Evolutionary conservation across 1,140 invertebrate genomes (phyloP).

Genomic region (Homarus americanus): DNA sequence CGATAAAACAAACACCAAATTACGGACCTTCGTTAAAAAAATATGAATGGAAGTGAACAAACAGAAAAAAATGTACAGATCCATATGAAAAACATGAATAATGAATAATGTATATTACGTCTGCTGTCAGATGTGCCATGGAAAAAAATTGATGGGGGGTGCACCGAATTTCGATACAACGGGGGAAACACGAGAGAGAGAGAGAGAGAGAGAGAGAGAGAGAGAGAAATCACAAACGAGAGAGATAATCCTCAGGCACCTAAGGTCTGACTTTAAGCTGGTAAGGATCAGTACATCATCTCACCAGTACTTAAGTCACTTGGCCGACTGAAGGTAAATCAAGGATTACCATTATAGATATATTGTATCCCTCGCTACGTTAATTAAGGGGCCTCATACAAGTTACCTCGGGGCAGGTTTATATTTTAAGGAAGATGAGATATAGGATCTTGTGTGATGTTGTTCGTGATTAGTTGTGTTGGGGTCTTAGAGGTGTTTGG

Average conservation of each 20-base stretch:
- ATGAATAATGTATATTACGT: constrained; percentile 1
- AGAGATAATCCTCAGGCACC: neutral
- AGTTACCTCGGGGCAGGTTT: no score
- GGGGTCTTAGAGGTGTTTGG: neutral
- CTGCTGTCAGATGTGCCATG: neutral
- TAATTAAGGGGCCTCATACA: no score
- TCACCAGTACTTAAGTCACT: no score
- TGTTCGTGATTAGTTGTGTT: neutral
- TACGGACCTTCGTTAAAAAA: neutral
- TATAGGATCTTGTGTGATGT: no score
- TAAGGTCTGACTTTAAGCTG: constrained; percentile 19
- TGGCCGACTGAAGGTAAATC: no score
- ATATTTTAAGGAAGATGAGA: no score
- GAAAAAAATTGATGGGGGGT: constrained; percentile 1
- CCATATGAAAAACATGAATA: neutral
- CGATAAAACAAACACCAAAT: neutral
- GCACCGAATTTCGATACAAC: constrained; percentile 44
- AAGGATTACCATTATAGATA: no score
- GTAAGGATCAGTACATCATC: no score
- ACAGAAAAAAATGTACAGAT: neutral
- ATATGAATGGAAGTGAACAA: neutral
- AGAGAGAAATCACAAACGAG: neutral
- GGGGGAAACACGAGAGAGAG: neutral
- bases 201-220: constrained; percentile 16
- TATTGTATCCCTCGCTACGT: no score